Conservation (phyloP, 2,113 vertebrate species). For the Oophaga pumilio region DNA sequence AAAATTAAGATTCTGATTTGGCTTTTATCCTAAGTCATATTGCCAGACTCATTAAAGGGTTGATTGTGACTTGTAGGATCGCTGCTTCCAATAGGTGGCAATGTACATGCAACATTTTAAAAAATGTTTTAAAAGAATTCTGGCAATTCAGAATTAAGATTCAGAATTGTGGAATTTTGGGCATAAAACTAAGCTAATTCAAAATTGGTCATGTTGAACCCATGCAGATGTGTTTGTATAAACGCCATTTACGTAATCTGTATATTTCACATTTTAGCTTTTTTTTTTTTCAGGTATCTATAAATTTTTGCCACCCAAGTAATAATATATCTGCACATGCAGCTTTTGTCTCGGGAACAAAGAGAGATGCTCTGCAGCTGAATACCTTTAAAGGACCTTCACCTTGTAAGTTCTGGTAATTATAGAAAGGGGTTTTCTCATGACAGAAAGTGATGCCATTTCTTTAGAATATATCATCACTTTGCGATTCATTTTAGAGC, state of each 20-base stretch:
- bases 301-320: slow-evolving; percentile 63
- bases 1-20: too few species aligned
- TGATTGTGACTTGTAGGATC: too few species aligned
- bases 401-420: slow-evolving; percentile 63
- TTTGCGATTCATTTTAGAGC: too few species aligned
- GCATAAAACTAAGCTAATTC: neutral
- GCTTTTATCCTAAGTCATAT: too few species aligned
- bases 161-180: too few species aligned
- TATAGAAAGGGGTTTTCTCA: neutral
- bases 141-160: too few species aligned
- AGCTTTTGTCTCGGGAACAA: slow-evolving; percentile 73
- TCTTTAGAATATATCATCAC: too few species aligned
- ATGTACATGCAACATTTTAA: too few species aligned
- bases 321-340: slow-evolving; percentile 65
- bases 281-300: slow-evolving; percentile 64
- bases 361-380: slow-evolving; percentile 52
- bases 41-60: too few species aligned
- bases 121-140: too few species aligned
- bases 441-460: too few species aligned
- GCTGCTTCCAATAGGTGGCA: too few species aligned
- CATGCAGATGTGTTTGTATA: neutral
- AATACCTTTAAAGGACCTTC: slow-evolving; percentile 62
- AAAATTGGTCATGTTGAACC: neutral
- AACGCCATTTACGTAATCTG: neutral
- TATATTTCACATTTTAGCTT: neutral